Percentiles rank a stretch among this genome's conserved stretches.
These are phyloP conservation scores for Mya arenaria DNA, from an alignment of 1,140 invertebrate species.

Conservation along the genomic window DNA sequence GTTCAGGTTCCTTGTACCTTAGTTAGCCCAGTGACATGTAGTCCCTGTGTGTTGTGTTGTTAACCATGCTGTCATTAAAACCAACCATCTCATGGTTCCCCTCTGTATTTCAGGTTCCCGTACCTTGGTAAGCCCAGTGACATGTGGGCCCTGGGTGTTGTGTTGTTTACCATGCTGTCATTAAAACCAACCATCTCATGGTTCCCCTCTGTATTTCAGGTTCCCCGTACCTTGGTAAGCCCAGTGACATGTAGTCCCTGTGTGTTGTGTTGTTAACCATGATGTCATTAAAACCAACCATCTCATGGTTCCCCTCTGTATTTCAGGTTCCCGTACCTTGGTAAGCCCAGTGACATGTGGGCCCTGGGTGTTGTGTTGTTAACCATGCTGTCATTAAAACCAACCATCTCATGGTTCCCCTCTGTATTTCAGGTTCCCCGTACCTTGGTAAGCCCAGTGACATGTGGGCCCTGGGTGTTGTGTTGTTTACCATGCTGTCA, in stretches of 20 bases:
- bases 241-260: too few species aligned
- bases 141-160: constrained; percentile 93
- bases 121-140: constrained; percentile 88
- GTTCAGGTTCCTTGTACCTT: constrained; percentile 82
- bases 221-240: too few species aligned
- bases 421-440: constrained; percentile 79
- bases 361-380: constrained; percentile 91
- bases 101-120: too few species aligned
- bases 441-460: constrained; percentile 88
- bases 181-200: too few species aligned
- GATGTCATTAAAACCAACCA: too few species aligned
- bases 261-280: too few species aligned
- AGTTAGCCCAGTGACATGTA: constrained; percentile 93
- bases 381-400: constrained; percentile 93
- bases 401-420: too few species aligned
- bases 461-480: constrained; percentile 93
- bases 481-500: constrained; percentile 92
- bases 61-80: constrained; percentile 93
- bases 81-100: too few species aligned
- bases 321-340: constrained; percentile 81
- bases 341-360: constrained; percentile 94
- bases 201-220: too few species aligned
- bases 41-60: constrained; percentile 91
- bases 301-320: not conserved
- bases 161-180: constrained; percentile 92